phyloP scores from a whole-genome alignment of 2,888 invertebrate species.

The Brenthis daphne region DNA sequence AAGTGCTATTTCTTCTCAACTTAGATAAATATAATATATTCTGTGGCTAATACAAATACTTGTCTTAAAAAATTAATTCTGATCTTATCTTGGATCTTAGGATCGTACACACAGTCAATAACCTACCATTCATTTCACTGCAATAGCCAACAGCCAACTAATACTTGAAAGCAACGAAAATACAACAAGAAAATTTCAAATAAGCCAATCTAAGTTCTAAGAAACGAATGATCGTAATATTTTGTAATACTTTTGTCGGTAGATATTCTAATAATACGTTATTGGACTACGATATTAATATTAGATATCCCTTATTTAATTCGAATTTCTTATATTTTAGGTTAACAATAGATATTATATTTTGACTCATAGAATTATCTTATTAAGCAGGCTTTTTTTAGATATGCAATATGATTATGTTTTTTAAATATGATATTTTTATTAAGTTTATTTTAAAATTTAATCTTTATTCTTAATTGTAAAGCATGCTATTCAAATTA shows the following conservation, averaged over 20 bases:
- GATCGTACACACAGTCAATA: too few species aligned
- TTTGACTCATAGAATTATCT: not conserved
- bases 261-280: conserved; percentile 7
- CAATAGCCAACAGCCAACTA: not conserved
- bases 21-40: too few species aligned
- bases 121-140: too few species aligned
- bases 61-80: too few species aligned
- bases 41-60: too few species aligned
- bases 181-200: not conserved
- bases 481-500: too few species aligned
- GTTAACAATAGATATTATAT: conserved; percentile 5
- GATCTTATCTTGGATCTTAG: too few species aligned
- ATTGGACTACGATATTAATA: conserved; percentile 10
- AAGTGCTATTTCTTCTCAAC: too few species aligned
- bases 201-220: not conserved
- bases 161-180: not conserved
- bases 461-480: too few species aligned
- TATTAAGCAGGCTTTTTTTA: not conserved
- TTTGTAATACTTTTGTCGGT: conserved; percentile 4
- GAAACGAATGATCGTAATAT: conserved; percentile 1
- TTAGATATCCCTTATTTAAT: not conserved
- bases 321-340: not conserved
- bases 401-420: not conserved
- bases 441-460: too few species aligned
- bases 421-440: too few species aligned